Percentiles rank a stretch among this genome's conserved stretches.
phyloP scores from a whole-genome alignment of 2,797 vertebrate genomes.

The Anabacerthia variegaticeps region DNA sequence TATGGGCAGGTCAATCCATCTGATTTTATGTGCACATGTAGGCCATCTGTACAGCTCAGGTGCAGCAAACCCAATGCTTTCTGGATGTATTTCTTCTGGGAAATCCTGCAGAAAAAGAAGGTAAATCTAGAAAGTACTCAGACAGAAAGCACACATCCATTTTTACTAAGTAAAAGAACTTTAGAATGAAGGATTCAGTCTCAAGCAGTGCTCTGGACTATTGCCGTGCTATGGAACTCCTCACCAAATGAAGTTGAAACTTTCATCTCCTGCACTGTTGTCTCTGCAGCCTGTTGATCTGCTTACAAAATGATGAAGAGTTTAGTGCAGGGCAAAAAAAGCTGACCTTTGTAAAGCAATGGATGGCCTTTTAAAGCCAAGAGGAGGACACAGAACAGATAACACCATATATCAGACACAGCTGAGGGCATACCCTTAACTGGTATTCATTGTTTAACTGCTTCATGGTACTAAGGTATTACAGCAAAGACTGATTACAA shows the following conservation, averaged over 20 bases:
- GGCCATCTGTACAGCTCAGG: constrained; percentile 37
- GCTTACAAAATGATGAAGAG: background rate
- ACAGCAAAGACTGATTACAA: constrained; percentile 48
- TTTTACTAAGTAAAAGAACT: background rate
- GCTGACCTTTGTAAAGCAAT: background rate
- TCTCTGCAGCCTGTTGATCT: background rate
- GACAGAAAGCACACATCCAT: constrained; percentile 12
- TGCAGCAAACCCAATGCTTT: background rate
- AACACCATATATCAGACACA: background rate
- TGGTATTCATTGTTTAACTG: background rate
- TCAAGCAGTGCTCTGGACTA: background rate
- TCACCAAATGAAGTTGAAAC: background rate
- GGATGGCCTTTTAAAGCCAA: constrained; percentile 4
- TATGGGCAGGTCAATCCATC: constrained; percentile 8
- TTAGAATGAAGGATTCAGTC: background rate
- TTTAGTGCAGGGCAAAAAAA: background rate
- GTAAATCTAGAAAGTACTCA: background rate
- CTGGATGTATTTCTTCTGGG: background rate
- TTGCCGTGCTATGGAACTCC: background rate
- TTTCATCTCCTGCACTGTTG: background rate
- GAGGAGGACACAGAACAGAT: background rate
- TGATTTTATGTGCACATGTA: constrained; percentile 20
- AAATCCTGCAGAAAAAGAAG: background rate
- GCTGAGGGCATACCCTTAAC: background rate
- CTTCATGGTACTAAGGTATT: constrained; percentile 22